phyloP scores from a whole-genome alignment of 1,140 invertebrate species.

The Diabrotica virgifera region DNA sequence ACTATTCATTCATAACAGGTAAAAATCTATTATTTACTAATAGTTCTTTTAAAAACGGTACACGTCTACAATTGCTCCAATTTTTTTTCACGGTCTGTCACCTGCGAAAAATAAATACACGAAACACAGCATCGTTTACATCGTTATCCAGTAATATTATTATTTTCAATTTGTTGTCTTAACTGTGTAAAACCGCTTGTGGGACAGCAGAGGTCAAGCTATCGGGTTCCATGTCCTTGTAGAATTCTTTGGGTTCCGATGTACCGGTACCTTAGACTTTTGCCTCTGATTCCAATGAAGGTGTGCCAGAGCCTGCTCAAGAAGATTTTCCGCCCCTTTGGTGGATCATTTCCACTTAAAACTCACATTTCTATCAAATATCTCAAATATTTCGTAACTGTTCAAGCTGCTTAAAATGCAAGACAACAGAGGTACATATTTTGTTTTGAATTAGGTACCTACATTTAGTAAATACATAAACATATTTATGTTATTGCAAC shows the following conservation, averaged over 20 bases:
- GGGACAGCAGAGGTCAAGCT: neutral
- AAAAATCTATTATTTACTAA: neutral
- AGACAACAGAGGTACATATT: too few relatives aligned
- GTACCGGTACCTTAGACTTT: neutral
- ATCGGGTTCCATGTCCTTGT: constrained; percentile 1
- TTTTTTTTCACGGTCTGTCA: constrained; percentile 10
- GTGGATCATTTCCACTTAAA: too few relatives aligned
- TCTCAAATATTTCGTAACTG: too few relatives aligned
- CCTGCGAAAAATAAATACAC: neutral
- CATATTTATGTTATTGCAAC: too few relatives aligned
- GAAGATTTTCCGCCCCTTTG: neutral
- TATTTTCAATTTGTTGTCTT: neutral
- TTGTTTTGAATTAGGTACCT: too few relatives aligned
- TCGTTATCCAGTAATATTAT: neutral
- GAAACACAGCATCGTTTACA: neutral
- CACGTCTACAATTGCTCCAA: constrained; percentile 12
- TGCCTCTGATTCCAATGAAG: neutral
- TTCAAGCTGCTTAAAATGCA: too few relatives aligned
- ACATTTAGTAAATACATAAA: too few relatives aligned
- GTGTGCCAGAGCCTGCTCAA: neutral
- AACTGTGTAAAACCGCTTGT: neutral
- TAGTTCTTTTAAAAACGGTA: neutral
- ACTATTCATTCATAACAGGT: constrained; percentile 4
- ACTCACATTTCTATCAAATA: too few relatives aligned
- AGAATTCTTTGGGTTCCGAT: neutral